phyloP scores from a whole-genome alignment of 2,797 vertebrate genomes.

The Amphiprion clarkii region DNA sequence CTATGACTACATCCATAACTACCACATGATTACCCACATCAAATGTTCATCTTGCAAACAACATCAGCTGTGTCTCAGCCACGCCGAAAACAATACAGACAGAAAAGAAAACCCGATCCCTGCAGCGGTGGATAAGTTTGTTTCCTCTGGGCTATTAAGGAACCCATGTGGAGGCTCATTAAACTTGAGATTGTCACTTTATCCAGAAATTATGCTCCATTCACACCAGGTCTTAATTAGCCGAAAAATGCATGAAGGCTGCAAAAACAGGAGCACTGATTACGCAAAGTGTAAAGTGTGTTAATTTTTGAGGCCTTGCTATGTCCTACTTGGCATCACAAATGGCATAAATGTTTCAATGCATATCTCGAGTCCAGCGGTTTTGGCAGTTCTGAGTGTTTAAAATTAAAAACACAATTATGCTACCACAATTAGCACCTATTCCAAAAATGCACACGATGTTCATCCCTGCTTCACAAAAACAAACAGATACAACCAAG shows the following conservation, averaged over 20 bases:
- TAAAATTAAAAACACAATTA: slow-evolving; percentile 5
- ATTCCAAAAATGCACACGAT: slow-evolving; percentile 7
- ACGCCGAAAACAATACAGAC: slow-evolving; percentile 19
- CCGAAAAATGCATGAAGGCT: background rate
- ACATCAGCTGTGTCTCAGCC: slow-evolving; percentile 10
- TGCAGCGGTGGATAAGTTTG: background rate
- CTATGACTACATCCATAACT: background rate
- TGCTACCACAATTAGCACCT: background rate
- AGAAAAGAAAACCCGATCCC: slow-evolving; percentile 15
- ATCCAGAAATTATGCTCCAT: slow-evolving; percentile 7
- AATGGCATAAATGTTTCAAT: slow-evolving; percentile 17
- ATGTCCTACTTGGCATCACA: slow-evolving; percentile 10
- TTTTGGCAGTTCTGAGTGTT: slow-evolving; percentile 10
- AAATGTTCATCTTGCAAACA: slow-evolving; percentile 35
- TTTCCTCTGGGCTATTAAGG: background rate
- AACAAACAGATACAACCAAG: background rate
- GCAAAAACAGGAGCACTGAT: background rate
- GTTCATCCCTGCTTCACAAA: background rate
- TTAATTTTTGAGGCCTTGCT: background rate
- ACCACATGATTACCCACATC: slow-evolving; percentile 12
- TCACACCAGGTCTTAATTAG: slow-evolving; percentile 14
- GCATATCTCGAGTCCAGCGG: background rate
- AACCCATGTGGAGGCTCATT: background rate
- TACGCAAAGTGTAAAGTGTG: background rate
- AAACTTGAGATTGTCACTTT: slow-evolving; percentile 3